A percentile compares a stretch with the other conserved stretches of the same genome.
These are phyloP conservation scores for Chrysodeixis includens DNA, from an alignment of 2,888 invertebrate genomes.

Conservation along the genomic window DNA sequence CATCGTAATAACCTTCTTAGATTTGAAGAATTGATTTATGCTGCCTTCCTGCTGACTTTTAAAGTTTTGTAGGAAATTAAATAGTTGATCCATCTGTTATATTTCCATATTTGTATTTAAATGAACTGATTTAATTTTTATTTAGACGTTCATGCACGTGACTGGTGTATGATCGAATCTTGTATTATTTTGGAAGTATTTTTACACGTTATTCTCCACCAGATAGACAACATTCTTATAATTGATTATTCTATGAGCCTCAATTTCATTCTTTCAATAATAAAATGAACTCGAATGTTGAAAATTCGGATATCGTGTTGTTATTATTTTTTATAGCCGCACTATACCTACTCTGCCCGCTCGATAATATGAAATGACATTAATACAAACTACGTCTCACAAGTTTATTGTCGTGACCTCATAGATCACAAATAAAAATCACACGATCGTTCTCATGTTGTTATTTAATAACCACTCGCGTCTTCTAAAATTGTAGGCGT, in stretches of 20 bases:
- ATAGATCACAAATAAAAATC: slow-evolving; percentile 31
- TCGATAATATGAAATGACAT: neutral
- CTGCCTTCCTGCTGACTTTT: slow-evolving; percentile 51
- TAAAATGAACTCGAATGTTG: neutral
- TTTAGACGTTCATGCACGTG: neutral
- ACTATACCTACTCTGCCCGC: neutral
- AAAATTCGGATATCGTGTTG: neutral
- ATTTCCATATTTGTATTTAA: slow-evolving; percentile 16
- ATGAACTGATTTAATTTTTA: slow-evolving; percentile 25
- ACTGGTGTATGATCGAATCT: neutral
- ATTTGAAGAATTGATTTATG: slow-evolving; percentile 10
- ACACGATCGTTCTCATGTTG: slow-evolving; percentile 26
- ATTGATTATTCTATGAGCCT: neutral
- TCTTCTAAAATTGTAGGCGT: slow-evolving; percentile 50
- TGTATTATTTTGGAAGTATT: neutral
- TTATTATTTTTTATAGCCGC: neutral
- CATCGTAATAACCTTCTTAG: neutral
- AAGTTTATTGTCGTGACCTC: slow-evolving; percentile 17
- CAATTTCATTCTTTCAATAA: neutral
- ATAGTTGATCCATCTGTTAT: neutral
- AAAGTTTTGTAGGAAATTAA: slow-evolving; percentile 31
- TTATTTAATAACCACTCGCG: slow-evolving; percentile 41
- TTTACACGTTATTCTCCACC: neutral
- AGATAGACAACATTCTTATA: neutral
- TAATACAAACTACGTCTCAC: neutral